Evolutionary conservation across 2,888 invertebrate species (phyloP).

Genomic region (Tyria jacobaeae): DNA sequence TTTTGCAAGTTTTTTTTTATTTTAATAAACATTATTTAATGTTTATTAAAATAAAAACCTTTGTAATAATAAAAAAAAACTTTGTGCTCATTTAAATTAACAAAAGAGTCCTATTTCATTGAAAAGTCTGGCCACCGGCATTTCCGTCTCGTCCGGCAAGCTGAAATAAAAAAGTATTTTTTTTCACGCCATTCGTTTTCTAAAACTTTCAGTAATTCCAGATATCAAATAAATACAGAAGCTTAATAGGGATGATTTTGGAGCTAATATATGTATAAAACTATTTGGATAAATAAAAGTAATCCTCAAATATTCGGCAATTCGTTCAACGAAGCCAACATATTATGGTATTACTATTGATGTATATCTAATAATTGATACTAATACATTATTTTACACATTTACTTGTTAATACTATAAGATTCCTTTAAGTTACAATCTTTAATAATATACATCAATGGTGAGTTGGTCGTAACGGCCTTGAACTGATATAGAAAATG

Average conservation of each 20-base stretch:
- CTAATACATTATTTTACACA: no score
- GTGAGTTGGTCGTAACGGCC: background rate
- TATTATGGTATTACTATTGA: no score
- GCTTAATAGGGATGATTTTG: background rate
- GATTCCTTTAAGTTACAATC: background rate
- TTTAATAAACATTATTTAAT: no score
- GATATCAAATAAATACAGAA: background rate
- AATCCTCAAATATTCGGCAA: no score
- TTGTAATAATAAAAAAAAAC: no score
- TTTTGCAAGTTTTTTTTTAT: no score
- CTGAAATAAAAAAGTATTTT: conserved; percentile 26
- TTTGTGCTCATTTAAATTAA: background rate
- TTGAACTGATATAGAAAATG: background rate
- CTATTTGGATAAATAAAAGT: no score
- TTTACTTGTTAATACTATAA: background rate
- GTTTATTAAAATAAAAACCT: no score
- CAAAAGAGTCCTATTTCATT: conserved; percentile 3
- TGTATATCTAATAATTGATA: no score
- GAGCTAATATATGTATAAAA: no score
- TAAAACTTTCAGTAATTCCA: conserved; percentile 13
- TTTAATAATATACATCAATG: background rate
- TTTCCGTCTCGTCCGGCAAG: conserved; percentile 19
- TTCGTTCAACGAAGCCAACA: no score
- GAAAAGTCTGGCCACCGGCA: conserved; percentile 26
- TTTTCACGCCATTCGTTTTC: conserved; percentile 15